Percentiles rank a stretch among this genome's conserved stretches.
phyloP scores from a whole-genome alignment of 2,797 vertebrate genomes.

The Acrossocheilus fasciatus region DNA sequence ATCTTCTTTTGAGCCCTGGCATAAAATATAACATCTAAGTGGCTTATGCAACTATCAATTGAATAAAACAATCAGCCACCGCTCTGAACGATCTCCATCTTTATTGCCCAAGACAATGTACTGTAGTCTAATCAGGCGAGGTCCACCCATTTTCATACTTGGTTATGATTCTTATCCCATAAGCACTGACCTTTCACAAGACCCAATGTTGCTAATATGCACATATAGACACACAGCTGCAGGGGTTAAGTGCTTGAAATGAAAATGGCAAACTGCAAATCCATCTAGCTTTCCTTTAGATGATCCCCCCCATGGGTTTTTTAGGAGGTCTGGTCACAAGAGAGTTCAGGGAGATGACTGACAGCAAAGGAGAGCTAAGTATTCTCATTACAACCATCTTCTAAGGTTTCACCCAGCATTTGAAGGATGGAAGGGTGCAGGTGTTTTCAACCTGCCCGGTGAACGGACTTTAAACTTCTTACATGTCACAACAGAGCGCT shows the following conservation, averaged over 20 bases:
- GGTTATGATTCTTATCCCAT: slow-evolving; percentile 33
- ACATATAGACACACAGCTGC: slow-evolving; percentile 51
- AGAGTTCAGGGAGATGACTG: slow-evolving; percentile 40
- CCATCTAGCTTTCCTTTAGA: slow-evolving; percentile 26
- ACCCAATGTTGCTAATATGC: slow-evolving; percentile 9
- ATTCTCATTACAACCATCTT: slow-evolving; percentile 59
- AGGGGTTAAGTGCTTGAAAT: slow-evolving; percentile 31
- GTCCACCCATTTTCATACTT: slow-evolving; percentile 38
- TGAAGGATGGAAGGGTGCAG: slow-evolving; percentile 62
- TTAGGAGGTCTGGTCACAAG: slow-evolving; percentile 16
- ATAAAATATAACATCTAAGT: slow-evolving; percentile 5
- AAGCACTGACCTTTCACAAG: slow-evolving; percentile 20
- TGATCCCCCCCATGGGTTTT: slow-evolving; percentile 13
- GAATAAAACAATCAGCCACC: slow-evolving; percentile 8
- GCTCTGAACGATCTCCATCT: neutral
- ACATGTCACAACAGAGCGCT: slow-evolving; percentile 67
- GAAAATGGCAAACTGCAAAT: slow-evolving; percentile 27
- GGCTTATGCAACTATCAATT: neutral
- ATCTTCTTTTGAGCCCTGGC: neutral
- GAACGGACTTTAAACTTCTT: slow-evolving; percentile 63
- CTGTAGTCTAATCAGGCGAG: neutral
- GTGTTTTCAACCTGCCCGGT: slow-evolving; percentile 60
- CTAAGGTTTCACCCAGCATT: slow-evolving; percentile 66
- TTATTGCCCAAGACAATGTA: slow-evolving; percentile 20
- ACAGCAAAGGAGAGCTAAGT: slow-evolving; percentile 50